Evolutionary conservation across 2,797 vertebrate genomes (phyloP).

Genomic region (Amniataba percoides): DNA sequence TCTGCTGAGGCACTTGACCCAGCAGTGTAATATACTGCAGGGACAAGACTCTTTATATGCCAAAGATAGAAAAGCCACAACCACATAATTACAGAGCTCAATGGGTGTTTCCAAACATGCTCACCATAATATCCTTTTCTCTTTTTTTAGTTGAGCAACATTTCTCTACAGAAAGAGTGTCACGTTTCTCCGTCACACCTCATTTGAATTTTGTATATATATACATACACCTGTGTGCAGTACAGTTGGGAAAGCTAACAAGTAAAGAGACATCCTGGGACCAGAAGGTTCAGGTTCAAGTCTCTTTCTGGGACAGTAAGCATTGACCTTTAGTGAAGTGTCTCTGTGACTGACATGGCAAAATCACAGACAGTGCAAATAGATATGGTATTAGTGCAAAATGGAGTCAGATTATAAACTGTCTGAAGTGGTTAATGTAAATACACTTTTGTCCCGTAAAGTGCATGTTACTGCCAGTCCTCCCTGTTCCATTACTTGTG

Average conservation of each 20-base stretch:
- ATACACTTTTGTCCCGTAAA: too few species aligned
- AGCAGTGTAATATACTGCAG: constrained; percentile 27
- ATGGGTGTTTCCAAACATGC: constrained; percentile 78
- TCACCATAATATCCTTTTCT: constrained; percentile 43
- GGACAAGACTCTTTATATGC: constrained; percentile 36
- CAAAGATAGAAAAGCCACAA: constrained; percentile 81
- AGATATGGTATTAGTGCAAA: too few species aligned
- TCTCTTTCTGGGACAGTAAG: background rate
- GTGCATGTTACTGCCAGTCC: too few species aligned
- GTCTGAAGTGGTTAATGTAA: too few species aligned
- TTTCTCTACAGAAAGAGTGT: constrained; percentile 13
- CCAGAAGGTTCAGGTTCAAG: background rate
- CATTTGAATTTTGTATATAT: background rate
- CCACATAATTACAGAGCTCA: constrained; percentile 79
- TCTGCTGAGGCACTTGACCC: constrained; percentile 34
- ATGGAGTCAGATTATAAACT: too few species aligned
- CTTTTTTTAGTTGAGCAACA: background rate
- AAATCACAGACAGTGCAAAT: too few species aligned
- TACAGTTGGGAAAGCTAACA: background rate
- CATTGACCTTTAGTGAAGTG: too few species aligned
- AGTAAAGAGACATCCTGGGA: background rate
- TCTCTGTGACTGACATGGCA: too few species aligned
- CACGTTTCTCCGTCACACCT: background rate
- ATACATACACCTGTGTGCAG: too few species aligned
- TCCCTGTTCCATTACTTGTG: too few species aligned